Percentiles rank a stretch among this genome's conserved stretches.
Evolutionary conservation across 1,140 invertebrate species (phyloP).

Genomic region (Drosophila ananassae): DNA sequence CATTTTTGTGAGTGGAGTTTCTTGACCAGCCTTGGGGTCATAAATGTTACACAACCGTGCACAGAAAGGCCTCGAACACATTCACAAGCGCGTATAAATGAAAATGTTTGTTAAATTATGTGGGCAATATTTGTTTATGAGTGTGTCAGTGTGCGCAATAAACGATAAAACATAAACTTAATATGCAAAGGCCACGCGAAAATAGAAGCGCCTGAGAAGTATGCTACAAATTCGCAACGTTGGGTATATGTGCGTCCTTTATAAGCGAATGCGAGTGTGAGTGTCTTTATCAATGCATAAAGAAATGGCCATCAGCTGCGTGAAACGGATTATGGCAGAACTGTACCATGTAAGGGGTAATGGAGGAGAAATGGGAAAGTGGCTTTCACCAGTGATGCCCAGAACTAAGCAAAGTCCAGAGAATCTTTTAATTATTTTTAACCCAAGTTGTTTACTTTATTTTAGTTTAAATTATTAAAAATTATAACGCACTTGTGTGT

Average conservation of each 20-base stretch:
- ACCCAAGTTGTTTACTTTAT: too few relatives aligned
- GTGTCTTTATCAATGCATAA: conserved; percentile 61
- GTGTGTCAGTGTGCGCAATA: conserved; percentile 60
- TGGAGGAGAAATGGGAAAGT: not conserved
- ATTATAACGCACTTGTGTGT: too few relatives aligned
- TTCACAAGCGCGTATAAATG: conserved; percentile 46
- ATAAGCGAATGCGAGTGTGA: conserved; percentile 2
- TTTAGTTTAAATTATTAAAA: too few relatives aligned
- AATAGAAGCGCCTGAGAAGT: conserved; percentile 44
- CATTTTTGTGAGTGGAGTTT: conserved; percentile 1
- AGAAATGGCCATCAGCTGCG: conserved; percentile 66
- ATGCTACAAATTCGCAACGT: conserved; percentile 27
- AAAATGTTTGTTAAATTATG: conserved; percentile 74
- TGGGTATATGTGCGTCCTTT: conserved; percentile 5
- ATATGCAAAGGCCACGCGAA: conserved; percentile 68
- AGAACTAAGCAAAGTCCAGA: not conserved
- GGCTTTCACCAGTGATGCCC: not conserved
- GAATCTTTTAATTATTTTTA: not conserved
- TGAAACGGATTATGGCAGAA: conserved; percentile 17
- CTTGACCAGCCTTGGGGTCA: conserved; percentile 46
- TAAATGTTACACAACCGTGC: conserved; percentile 53
- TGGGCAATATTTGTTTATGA: conserved; percentile 63
- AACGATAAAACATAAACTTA: conserved; percentile 72
- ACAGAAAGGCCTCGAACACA: conserved; percentile 16
- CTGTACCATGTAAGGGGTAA: not conserved